Conservation (phyloP, 2,113 vertebrate species). For the Cyprinodon tularosa region DNA sequence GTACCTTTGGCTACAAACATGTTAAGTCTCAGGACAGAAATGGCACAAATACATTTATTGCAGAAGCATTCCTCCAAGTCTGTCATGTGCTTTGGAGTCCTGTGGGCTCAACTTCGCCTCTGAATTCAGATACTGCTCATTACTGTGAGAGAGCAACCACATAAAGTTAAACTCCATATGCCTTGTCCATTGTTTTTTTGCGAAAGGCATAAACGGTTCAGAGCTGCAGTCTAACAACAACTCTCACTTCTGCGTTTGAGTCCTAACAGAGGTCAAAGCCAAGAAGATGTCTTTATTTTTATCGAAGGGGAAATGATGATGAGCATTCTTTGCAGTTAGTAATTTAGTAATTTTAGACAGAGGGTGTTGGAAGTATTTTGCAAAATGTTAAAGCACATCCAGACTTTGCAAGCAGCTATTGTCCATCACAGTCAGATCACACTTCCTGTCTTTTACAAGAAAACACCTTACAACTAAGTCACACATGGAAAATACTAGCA, state of each 20-base stretch:
- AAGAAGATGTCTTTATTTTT: constrained; percentile 30
- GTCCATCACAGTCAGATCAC: constrained; percentile 30
- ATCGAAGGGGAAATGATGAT: constrained; percentile 39
- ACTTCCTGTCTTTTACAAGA: constrained; percentile 40
- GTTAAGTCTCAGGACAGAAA: constrained; percentile 22
- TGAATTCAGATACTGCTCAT: constrained; percentile 64
- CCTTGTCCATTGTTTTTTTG: constrained; percentile 53
- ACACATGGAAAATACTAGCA: constrained; percentile 34
- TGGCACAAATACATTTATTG: constrained; percentile 7
- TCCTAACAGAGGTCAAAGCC: constrained; percentile 20
- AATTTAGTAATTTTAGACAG: constrained; percentile 60
- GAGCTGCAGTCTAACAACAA: constrained; percentile 19
- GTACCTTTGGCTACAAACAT: constrained; percentile 10
- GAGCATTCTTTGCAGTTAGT: constrained; percentile 58
- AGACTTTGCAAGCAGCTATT: constrained; percentile 29
- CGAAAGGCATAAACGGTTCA: constrained; percentile 34
- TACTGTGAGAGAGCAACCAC: constrained; percentile 44
- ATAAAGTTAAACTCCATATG: constrained; percentile 24
- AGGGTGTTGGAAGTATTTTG: constrained; percentile 56
- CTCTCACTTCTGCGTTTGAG: constrained; percentile 15
- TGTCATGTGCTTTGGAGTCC: constrained; percentile 34
- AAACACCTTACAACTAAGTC: not conserved
- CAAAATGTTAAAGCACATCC: constrained; percentile 60
- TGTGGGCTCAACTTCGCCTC: constrained; percentile 45
- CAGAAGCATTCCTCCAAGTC: constrained; percentile 18